These are phyloP conservation scores for Hymenopus coronatus DNA, from an alignment of 2,888 invertebrate species.

Conservation along the genomic window DNA sequence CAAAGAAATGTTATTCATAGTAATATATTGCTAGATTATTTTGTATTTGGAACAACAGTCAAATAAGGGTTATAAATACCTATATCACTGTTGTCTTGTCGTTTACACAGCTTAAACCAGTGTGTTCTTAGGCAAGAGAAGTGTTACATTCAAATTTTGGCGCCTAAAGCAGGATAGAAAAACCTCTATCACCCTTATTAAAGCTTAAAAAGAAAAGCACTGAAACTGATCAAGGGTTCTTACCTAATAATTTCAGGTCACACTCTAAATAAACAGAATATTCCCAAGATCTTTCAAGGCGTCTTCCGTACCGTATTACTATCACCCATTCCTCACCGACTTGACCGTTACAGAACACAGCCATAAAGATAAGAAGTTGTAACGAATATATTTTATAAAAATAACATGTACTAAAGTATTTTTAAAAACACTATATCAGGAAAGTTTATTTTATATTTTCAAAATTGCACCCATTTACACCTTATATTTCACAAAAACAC, in stretches of 20 bases:
- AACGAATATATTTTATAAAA: neutral
- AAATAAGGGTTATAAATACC: too few species aligned
- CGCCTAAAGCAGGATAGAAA: neutral
- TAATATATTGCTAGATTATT: too few species aligned
- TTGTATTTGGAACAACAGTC: too few species aligned
- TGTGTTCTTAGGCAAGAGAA: neutral
- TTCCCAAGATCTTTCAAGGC: constrained; percentile 11
- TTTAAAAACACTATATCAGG: neutral
- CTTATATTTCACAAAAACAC: neutral
- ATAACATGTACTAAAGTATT: neutral
- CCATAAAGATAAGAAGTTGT: neutral
- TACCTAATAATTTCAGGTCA: constrained; percentile 9
- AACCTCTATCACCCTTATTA: neutral
- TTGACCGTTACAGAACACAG: constrained; percentile 11
- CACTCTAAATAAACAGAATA: constrained; percentile 7
- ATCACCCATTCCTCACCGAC: constrained; percentile 9
- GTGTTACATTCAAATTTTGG: neutral
- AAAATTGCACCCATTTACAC: neutral
- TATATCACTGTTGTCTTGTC: too few species aligned
- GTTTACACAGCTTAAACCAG: too few species aligned
- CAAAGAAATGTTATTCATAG: too few species aligned
- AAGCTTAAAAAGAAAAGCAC: neutral
- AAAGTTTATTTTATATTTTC: neutral
- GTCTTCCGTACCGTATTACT: neutral
- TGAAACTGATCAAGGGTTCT: neutral